Conservation (phyloP, 2,113 vertebrate genomes). For the Pavo muticus region DNA sequence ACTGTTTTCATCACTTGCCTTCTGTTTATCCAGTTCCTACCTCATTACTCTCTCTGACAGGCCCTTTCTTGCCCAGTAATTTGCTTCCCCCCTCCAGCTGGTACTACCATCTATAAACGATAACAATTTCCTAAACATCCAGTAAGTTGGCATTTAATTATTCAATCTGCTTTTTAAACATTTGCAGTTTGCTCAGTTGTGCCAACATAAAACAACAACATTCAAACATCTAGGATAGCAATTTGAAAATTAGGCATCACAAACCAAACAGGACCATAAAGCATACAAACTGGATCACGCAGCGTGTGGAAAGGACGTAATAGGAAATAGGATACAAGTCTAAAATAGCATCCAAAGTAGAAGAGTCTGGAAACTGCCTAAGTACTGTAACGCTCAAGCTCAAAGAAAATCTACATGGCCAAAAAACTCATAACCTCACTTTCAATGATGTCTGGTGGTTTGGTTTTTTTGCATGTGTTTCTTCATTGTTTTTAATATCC, state of each 20-base stretch:
- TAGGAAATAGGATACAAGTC: background rate
- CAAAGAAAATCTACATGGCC: background rate
- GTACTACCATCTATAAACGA: background rate
- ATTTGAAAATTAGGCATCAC: background rate
- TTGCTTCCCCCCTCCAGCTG: background rate
- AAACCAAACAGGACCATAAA: background rate
- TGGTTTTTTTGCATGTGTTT: background rate
- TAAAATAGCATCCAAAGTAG: background rate
- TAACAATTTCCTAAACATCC: constrained; percentile 9
- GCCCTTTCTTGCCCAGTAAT: constrained; percentile 55
- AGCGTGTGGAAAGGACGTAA: background rate
- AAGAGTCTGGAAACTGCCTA: background rate
- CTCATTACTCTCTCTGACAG: constrained; percentile 50
- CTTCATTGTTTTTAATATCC: background rate
- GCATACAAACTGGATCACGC: background rate
- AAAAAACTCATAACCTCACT: background rate
- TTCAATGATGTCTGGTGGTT: background rate
- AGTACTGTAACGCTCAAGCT: background rate
- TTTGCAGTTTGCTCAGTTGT: constrained; percentile 23
- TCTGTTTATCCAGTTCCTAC: constrained; percentile 58
- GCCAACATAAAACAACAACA: background rate
- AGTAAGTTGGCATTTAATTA: constrained; percentile 22
- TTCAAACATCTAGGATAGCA: background rate
- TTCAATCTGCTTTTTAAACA: constrained; percentile 3
- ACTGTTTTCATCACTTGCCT: constrained; percentile 48